These are phyloP conservation scores for Athalia circularis DNA, from an alignment of 2,888 invertebrate species.

Conservation along the genomic window DNA sequence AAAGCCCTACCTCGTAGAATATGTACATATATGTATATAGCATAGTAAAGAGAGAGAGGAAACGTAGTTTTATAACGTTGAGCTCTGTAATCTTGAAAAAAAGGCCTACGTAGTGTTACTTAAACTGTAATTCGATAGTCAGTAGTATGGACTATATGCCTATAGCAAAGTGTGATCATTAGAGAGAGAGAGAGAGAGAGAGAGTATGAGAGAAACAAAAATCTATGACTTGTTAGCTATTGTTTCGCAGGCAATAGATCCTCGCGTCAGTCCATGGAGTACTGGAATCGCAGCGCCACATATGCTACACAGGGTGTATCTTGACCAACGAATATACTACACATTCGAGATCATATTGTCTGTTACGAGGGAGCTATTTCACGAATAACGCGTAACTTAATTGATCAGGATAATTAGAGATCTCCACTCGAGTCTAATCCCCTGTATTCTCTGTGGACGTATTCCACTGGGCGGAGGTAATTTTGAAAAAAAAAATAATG, in stretches of 20 bases:
- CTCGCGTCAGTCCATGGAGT: background rate
- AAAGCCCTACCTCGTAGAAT: background rate
- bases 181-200: slow-evolving; percentile 46
- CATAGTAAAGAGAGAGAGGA: slow-evolving; percentile 1
- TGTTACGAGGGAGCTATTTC: too few species aligned
- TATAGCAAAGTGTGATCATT: slow-evolving; percentile 51
- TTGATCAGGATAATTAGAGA: too few species aligned
- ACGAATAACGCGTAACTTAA: too few species aligned
- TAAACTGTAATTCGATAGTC: slow-evolving; percentile 53
- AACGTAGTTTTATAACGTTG: slow-evolving; percentile 37
- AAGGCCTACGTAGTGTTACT: slow-evolving; percentile 66
- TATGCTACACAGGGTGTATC: slow-evolving; percentile 2
- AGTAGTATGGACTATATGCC: slow-evolving; percentile 52
- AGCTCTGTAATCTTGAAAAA: slow-evolving; percentile 54
- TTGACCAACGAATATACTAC: slow-evolving; percentile 42
- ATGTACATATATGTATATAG: slow-evolving; percentile 8
- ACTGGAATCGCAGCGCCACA: background rate
- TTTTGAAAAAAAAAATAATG: too few species aligned
- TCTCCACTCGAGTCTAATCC: too few species aligned
- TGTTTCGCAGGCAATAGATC: slow-evolving; percentile 43
- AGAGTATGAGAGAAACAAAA: slow-evolving; percentile 25
- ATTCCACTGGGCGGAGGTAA: too few species aligned
- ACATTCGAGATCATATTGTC: too few species aligned
- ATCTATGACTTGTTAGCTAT: slow-evolving; percentile 49
- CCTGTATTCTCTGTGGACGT: too few species aligned